These are phyloP conservation scores for Gallinago solitaria DNA, from an alignment of 2,797 vertebrate species.

Conservation along the genomic window DNA sequence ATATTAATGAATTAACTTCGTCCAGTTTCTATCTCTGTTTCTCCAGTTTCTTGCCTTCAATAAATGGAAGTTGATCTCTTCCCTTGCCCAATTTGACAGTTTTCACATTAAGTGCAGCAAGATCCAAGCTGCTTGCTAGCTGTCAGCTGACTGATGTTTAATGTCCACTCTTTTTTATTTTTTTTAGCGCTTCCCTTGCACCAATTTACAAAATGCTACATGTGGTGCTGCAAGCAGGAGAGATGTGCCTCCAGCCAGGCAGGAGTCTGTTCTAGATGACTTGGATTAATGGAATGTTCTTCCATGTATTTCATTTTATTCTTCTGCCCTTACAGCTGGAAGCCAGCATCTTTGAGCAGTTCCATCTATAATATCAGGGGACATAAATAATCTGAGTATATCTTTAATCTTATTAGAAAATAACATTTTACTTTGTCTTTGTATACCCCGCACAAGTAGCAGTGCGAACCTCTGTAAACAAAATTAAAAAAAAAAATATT, in stretches of 20 bases:
- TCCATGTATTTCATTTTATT: background rate
- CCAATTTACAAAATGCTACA: background rate
- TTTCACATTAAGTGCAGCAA: background rate
- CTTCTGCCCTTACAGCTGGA: background rate
- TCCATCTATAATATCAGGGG: background rate
- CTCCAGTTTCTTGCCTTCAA: background rate
- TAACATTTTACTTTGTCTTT: background rate
- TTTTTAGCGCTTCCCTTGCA: background rate
- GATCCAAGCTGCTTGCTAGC: background rate
- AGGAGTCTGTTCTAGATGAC: background rate
- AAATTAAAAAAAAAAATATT: background rate
- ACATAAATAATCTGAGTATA: background rate
- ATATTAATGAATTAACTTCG: background rate
- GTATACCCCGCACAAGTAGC: background rate
- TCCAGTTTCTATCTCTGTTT: background rate
- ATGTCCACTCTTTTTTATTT: background rate
- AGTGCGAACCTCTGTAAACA: background rate
- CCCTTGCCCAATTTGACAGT: background rate
- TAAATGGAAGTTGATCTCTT: background rate
- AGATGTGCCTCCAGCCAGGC: background rate
- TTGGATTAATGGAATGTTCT: background rate
- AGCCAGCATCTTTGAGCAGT: background rate
- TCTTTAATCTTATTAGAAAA: background rate
- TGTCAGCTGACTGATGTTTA: background rate
- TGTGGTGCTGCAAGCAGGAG: background rate